Conservation (phyloP, 2,113 vertebrate genomes). For the Oryzias curvinotus region DNA sequence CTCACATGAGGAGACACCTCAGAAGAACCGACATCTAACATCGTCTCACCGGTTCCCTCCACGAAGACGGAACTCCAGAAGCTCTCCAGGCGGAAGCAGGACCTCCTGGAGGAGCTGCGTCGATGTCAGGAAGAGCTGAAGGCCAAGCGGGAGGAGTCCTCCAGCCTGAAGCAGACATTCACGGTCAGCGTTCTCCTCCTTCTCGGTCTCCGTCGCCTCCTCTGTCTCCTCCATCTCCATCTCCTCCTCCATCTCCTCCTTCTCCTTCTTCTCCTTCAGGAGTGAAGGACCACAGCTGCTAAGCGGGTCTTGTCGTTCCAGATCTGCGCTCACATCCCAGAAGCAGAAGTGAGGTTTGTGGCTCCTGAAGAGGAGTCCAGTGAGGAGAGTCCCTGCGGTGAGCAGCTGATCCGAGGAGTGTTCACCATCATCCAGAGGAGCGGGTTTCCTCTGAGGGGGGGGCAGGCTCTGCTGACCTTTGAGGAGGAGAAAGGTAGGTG, state of each 20-base stretch:
- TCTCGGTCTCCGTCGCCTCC: too few relatives aligned
- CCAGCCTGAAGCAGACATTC: constrained; percentile 17
- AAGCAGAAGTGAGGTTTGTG: constrained; percentile 76
- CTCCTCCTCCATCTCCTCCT: too few relatives aligned
- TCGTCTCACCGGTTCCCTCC: background rate
- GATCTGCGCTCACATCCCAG: constrained; percentile 79
- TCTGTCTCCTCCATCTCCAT: too few relatives aligned
- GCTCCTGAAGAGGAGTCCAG: background rate
- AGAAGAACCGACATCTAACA: background rate
- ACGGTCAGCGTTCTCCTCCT: constrained; percentile 69
- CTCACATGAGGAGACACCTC: background rate
- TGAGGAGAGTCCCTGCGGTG: background rate
- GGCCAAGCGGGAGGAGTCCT: constrained; percentile 6
- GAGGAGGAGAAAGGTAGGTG: constrained; percentile 85
- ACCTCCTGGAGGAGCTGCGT: constrained; percentile 64
- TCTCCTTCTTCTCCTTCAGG: background rate
- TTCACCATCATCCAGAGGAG: constrained; percentile 76
- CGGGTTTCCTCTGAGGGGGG: constrained; percentile 69
- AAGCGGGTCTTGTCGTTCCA: constrained; percentile 40
- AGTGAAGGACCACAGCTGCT: background rate
- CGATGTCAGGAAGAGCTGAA: constrained; percentile 52
- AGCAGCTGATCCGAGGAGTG: constrained; percentile 58
- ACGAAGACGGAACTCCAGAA: constrained; percentile 59
- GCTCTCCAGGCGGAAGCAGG: constrained; percentile 42
- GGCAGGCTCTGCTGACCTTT: constrained; percentile 89